A percentile compares a stretch with the other conserved stretches of the same genome.
These are phyloP conservation scores for Pygoscelis adeliae DNA, from an alignment of 2,113 vertebrate genomes.

Conservation along the genomic window DNA sequence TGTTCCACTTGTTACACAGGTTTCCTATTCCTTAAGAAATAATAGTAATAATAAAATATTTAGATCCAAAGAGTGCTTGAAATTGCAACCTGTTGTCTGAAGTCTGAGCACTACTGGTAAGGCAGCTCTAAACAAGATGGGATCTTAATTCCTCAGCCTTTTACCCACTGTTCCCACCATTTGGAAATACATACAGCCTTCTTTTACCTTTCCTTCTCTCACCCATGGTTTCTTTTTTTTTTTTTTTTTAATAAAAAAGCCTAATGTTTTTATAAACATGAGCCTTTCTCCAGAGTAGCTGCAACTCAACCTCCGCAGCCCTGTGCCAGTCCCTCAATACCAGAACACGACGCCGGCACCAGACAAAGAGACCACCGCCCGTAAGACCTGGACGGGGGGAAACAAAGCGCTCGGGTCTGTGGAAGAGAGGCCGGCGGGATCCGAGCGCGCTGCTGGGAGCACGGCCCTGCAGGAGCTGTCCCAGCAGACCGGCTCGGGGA, in stretches of 20 bases:
- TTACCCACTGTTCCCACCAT: neutral
- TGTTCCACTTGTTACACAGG: neutral
- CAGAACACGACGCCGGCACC: neutral
- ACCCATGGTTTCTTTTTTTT: too few relatives aligned
- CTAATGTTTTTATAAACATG: neutral
- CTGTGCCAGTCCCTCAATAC: neutral
- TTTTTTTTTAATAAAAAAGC: neutral
- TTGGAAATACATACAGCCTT: neutral
- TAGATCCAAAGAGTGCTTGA: neutral
- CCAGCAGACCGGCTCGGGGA: neutral
- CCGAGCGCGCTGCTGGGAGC: neutral
- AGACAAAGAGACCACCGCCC: neutral
- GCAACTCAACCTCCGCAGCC: neutral
- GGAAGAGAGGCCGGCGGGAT: accelerated
- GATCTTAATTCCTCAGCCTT: neutral
- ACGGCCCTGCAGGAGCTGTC: neutral
- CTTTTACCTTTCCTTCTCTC: neutral
- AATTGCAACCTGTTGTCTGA: neutral
- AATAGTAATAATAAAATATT: neutral
- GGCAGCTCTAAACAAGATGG: neutral
- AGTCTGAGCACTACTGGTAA: neutral
- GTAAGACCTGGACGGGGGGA: accelerated
- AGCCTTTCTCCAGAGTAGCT: neutral
- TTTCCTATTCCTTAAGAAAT: neutral
- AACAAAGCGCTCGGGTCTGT: accelerated